A percentile compares a stretch with the other conserved stretches of the same genome.
These are phyloP conservation scores for Cosmorhoe ocellata DNA, from an alignment of 2,888 invertebrate genomes.

Conservation along the genomic window DNA sequence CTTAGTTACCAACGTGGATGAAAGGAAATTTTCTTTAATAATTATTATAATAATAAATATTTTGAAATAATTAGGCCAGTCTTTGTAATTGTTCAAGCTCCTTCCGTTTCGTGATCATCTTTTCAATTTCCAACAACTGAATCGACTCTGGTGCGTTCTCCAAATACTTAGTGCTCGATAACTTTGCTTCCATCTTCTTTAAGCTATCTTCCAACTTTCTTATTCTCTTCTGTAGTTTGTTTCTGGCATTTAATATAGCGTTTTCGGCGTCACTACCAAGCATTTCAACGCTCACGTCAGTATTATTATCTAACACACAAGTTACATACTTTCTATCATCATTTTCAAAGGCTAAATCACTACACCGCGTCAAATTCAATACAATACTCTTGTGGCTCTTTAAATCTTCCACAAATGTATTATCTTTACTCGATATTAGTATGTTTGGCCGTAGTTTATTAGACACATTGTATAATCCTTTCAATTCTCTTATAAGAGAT, in stretches of 20 bases:
- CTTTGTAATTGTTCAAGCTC: constrained; percentile 62
- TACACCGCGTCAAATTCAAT: constrained; percentile 54
- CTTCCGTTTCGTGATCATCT: constrained; percentile 49
- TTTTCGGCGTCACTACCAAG: constrained; percentile 49
- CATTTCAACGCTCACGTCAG: constrained; percentile 60
- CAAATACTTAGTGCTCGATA: constrained; percentile 47
- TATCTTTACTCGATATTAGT: constrained; percentile 49
- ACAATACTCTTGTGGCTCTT: constrained; percentile 53
- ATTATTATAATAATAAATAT: too few relatives aligned
- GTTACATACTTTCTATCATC: constrained; percentile 47
- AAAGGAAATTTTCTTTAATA: too few relatives aligned
- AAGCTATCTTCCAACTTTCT: constrained; percentile 55
- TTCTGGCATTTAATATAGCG: constrained; percentile 50
- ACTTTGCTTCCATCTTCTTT: constrained; percentile 55
- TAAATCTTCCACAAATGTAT: constrained; percentile 49
- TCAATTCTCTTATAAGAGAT: constrained; percentile 77
- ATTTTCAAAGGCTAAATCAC: constrained; percentile 43
- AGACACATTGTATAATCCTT: constrained; percentile 79
- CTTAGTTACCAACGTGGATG: too few relatives aligned
- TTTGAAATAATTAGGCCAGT: constrained; percentile 55
- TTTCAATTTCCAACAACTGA: constrained; percentile 54
- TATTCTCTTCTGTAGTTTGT: constrained; percentile 56
- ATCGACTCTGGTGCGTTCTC: constrained; percentile 47
- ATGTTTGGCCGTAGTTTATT: constrained; percentile 71
- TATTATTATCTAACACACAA: constrained; percentile 52